Base-by-base conservation (phyloP, 2,888 invertebrate species). In the Glomeris marginata region DNA sequence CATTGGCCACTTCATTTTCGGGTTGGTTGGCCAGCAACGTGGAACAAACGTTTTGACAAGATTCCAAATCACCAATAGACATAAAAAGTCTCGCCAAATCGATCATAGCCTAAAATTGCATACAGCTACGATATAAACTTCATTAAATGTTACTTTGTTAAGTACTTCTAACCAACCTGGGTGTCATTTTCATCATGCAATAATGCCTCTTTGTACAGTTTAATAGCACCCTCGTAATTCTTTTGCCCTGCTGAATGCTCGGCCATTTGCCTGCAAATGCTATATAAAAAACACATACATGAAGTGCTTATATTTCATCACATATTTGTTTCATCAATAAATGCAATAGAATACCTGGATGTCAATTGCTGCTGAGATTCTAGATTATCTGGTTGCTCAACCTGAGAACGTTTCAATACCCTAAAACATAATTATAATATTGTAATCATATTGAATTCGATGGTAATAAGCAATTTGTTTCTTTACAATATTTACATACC, bases 1-100 rank as follows among this genome's bases (percentile, higher is more conserved):
- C 82, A 1, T 87, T 86, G 0, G 95, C 94, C 1, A 83, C 79
- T 64, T 94, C 91, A 65, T 92, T 90, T 59, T 87, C 85, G 1
- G 82, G 79, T 63, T 94, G 90, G 1, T 82, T 73, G 59, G 81
- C 81, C 45, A 95, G 69, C 22, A 95, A 73, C 10, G 81, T 75
- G 46, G 81, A 75, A 62, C 94, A 91, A 1, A 83, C 84, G 60
- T 85, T 81, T 58, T 90, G 84, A 64, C 94, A 95, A 57, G 81
- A 75, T 54, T 90, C 87, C 56, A 90, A 72, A 61, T 86, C 81
- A 61, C 85, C 87, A 22, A 65, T 64, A 11, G 59, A 57, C 55
- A 70, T 58, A 56, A 68, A 66, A 34, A 69, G 58, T 16, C 64
- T 63, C 2, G 69, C 68, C 52, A 71, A 59, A 47, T 65, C 65